Conservation (phyloP, 2,797 vertebrate species). For the Buphagus erythrorhynchus region DNA sequence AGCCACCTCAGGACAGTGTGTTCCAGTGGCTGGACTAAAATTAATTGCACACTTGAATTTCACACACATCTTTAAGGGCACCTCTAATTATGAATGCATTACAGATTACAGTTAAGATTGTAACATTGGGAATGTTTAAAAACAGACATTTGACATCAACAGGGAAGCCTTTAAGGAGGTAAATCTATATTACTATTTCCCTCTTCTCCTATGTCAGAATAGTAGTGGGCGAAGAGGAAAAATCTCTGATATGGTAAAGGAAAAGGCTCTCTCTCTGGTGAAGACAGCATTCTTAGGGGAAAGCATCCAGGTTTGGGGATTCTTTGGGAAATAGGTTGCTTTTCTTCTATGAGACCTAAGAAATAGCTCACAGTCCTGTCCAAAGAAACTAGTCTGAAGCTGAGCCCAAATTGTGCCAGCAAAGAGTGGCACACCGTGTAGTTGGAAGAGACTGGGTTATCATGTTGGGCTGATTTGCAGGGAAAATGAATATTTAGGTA, state of each 20-base stretch:
- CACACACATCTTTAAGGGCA: background rate
- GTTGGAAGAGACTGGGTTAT: background rate
- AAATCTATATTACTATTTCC: background rate
- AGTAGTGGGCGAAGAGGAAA: background rate
- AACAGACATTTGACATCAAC: background rate
- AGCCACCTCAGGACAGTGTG: background rate
- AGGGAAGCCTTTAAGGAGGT: background rate
- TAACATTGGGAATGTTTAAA: background rate
- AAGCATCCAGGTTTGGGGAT: background rate
- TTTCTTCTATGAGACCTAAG: background rate
- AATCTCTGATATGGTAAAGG: background rate
- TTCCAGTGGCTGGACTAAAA: background rate
- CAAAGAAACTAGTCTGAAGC: background rate
- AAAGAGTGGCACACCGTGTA: background rate
- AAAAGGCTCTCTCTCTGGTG: background rate
- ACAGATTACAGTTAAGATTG: background rate
- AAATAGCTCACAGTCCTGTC: background rate
- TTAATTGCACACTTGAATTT: background rate
- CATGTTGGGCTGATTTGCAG: background rate
- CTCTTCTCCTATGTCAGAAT: background rate
- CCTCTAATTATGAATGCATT: background rate
- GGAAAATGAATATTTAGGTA: background rate
- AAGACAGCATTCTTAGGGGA: background rate
- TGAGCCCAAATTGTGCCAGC: background rate
- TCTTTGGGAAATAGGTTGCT: background rate